phyloP scores from a whole-genome alignment of 2,113 vertebrate species.

The Psilopogon haemacephalus region DNA sequence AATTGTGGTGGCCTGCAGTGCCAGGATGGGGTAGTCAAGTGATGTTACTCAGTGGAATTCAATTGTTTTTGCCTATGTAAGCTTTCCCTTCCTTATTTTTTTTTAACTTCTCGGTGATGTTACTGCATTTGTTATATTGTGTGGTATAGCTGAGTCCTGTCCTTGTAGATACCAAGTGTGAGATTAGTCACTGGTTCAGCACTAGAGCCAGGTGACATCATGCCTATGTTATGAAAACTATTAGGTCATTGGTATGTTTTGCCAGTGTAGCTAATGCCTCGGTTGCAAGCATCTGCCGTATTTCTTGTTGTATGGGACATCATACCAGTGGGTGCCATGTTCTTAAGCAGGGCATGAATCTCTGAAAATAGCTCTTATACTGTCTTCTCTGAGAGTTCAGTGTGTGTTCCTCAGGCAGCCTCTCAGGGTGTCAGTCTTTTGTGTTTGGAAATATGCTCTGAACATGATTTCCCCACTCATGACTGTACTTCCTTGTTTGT shows the following conservation, averaged over 20 bases:
- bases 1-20: neutral
- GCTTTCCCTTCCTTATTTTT: neutral
- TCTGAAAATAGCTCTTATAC: neutral
- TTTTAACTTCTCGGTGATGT: neutral
- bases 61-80: neutral
- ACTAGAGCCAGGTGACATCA: neutral
- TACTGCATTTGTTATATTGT: neutral
- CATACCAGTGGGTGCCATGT: neutral
- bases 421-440: neutral
- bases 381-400: slow-evolving; percentile 22
- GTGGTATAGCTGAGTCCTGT: neutral
- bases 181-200: neutral
- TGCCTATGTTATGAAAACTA: neutral
- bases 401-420: neutral
- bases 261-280: neutral
- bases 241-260: neutral
- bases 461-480: neutral
- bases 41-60: neutral
- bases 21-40: neutral
- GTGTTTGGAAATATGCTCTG: neutral
- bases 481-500: neutral
- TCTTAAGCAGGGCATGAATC: slow-evolving; percentile 2
- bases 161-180: neutral
- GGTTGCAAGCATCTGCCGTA: neutral
- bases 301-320: neutral